Evolutionary conservation across 92 coral and sea anemone genomes (phyloP), one percentile per base, ranked within the genome.

Genomic region (Bergia puertoricense): DNA sequence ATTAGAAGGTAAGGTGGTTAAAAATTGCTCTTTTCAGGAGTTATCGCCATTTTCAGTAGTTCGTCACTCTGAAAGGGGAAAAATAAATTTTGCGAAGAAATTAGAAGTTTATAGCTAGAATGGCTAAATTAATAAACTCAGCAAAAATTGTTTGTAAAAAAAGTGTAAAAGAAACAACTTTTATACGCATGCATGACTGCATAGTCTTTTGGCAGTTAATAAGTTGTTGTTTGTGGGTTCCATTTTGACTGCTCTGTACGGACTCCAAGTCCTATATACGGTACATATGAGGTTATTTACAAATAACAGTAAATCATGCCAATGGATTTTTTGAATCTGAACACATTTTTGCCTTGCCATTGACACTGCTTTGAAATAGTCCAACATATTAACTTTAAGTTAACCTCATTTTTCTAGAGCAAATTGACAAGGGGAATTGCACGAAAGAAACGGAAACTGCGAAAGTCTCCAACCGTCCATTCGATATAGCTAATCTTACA

Each of bases 401-500:
- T 85, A 81, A 72, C 74, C 88, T 86, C 45, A 65, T 42, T 57
- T 38, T 66, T 74, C 6, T 41, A 92, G 94, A 77, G 48, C 79
- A 77, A 81, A 90, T 71, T 57, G 74, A 36, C 39, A 73, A 74
- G 45, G 45, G 10, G 23, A 50, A 69, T 59, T 81, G 85, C 88
- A 80, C 81, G 8, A 80, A 74, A 81, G 90, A 90, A 71, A 86
- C 51, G 10, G 75, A 89, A 3, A 88, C 90, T 71, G 74, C 41
- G 6, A 88, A 84, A 82, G 71, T 54, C 36, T 88, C 96, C 16
- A 86, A 38, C 43, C 96, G 98, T 48, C 98, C 98, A 20, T 95
- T 94, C 85, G 98, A 95, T 81, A 95, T 95, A 39, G 98, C 91
- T 42, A 95, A 95, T 91, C 93, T 95, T 22, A 94, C 93, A 56